Percentiles rank a stretch among this genome's conserved stretches.
phyloP scores from a whole-genome alignment of 2,888 invertebrate genomes.

The Coremacera marginata region DNA sequence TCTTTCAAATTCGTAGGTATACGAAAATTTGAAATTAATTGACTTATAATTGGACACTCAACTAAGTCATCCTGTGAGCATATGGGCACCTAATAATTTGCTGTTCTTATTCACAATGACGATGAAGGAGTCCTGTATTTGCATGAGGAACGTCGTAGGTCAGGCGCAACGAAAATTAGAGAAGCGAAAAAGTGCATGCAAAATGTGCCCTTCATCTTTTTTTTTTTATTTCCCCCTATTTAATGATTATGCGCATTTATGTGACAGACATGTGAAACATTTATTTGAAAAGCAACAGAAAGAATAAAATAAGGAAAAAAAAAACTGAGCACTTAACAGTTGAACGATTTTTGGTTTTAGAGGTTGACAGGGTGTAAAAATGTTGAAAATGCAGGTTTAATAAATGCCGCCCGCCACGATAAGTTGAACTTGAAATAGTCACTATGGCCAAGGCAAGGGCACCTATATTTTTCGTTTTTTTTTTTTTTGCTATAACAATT shows the following conservation, averaged over 20 bases:
- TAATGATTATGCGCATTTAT: constrained; percentile 34
- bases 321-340: constrained; percentile 16
- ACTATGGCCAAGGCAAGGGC: constrained; percentile 20
- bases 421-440: constrained; percentile 29
- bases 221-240: neutral
- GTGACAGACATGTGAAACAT: constrained; percentile 54
- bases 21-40: constrained; percentile 52
- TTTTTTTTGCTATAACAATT: neutral
- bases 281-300: neutral
- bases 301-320: neutral
- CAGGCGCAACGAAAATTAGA: constrained; percentile 28
- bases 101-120: constrained; percentile 30
- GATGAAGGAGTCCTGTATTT: neutral
- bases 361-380: constrained; percentile 1
- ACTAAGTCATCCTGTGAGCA: constrained; percentile 50
- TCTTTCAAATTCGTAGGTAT: neutral
- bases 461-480: neutral
- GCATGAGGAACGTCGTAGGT: neutral
- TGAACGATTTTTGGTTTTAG: constrained; percentile 20
- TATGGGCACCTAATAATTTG: constrained; percentile 63
- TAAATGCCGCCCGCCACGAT: constrained; percentile 10
- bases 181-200: constrained; percentile 17
- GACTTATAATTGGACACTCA: constrained; percentile 62
- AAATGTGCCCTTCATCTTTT: constrained; percentile 12
- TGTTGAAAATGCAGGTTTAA: neutral